phyloP scores from a whole-genome alignment of 2,113 vertebrate species.

The Pycnonotus jocosus region DNA sequence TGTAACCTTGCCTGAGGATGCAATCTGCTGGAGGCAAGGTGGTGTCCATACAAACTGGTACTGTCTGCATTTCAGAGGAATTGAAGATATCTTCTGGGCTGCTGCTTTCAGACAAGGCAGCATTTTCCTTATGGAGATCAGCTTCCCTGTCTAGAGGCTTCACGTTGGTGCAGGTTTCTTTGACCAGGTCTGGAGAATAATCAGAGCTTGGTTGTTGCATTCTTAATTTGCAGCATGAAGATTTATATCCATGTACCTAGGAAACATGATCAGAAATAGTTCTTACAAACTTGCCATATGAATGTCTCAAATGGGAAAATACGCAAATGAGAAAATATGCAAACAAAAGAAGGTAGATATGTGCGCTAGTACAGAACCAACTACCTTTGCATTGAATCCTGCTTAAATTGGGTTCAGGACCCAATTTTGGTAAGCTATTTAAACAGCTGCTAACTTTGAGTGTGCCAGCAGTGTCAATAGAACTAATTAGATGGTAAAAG shows the following conservation, averaged over 20 bases:
- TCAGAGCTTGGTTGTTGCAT: conserved; percentile 23
- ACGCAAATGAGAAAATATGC: background rate
- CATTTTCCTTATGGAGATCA: background rate
- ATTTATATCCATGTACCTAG: background rate
- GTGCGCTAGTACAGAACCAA: background rate
- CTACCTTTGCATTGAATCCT: background rate
- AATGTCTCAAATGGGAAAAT: background rate
- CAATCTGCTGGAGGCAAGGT: background rate
- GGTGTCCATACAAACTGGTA: background rate
- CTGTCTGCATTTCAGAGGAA: background rate
- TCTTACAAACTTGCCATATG: background rate
- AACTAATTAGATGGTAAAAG: background rate
- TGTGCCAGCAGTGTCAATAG: background rate
- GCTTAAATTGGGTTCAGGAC: background rate
- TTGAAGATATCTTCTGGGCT: background rate
- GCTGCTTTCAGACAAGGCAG: background rate
- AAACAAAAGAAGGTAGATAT: background rate
- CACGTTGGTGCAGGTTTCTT: background rate
- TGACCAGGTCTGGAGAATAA: background rate
- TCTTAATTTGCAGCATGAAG: background rate
- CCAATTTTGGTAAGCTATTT: background rate
- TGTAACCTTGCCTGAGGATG: background rate
- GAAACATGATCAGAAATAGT: background rate
- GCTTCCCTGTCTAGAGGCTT: background rate
- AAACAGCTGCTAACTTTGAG: background rate